Conservation (phyloP, 2,888 invertebrate species). For the Eilema griseolum region DNA sequence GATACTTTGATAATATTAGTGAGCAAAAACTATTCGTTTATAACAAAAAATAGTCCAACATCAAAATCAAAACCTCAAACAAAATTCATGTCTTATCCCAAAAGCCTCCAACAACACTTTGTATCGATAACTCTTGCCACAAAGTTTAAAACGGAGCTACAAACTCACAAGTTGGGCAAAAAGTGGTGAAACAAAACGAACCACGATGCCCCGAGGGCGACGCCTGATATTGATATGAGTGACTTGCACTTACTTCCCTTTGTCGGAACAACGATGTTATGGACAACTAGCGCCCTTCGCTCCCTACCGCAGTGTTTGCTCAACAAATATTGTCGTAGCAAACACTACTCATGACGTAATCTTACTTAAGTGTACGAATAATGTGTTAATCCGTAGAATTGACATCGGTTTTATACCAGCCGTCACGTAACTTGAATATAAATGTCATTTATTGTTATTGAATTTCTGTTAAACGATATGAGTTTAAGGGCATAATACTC, state of each 20-base stretch:
- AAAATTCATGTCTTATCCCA: slow-evolving; percentile 32
- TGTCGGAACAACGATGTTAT: slow-evolving; percentile 64
- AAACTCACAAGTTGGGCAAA: slow-evolving; percentile 68
- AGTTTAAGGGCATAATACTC: not conserved
- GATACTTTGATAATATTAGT: not conserved
- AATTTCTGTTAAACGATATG: not conserved
- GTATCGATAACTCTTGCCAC: slow-evolving; percentile 52
- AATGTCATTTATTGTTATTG: not conserved
- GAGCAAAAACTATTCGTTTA: not conserved
- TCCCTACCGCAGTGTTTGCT: slow-evolving; percentile 63
- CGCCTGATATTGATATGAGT: slow-evolving; percentile 84
- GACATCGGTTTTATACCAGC: slow-evolving; percentile 12
- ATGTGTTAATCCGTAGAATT: slow-evolving; percentile 55
- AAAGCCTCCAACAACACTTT: slow-evolving; percentile 42
- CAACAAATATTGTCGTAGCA: slow-evolving; percentile 79
- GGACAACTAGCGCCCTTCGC: slow-evolving; percentile 73
- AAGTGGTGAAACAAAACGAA: slow-evolving; percentile 78
- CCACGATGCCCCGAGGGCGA: slow-evolving; percentile 55
- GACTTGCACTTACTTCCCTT: slow-evolving; percentile 85
- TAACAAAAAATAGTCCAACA: not conserved
- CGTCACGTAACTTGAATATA: not conserved
- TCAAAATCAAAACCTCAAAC: slow-evolving; percentile 17
- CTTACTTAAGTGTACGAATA: slow-evolving; percentile 70
- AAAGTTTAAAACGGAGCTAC: slow-evolving; percentile 52
- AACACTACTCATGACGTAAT: slow-evolving; percentile 75